Evolutionary conservation across 2,113 vertebrate genomes (phyloP), one percentile per base, ranked within the genome.

Genomic region (Pseudolaguvia tuberculata): DNA sequence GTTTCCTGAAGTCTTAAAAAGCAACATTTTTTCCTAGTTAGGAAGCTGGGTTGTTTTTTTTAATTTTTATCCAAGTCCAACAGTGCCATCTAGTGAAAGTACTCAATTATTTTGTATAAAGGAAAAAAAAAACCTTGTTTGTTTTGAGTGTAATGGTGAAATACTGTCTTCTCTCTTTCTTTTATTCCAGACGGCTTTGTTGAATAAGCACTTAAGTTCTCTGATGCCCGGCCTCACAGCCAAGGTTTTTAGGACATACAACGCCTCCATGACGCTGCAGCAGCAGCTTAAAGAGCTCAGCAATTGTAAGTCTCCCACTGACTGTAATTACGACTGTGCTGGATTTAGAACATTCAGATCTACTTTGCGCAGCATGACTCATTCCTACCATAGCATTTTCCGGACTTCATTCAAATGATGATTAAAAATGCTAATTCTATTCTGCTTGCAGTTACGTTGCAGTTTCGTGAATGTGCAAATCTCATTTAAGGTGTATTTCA

Each of bases 241-340:
- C 4, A 92, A 93, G 80, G 90, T 91, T 79, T 93, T 93, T 84
- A 90, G 90, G 90, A 92, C 91, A 0, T 93, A 89, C 73, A 92
- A 92, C 56, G 92, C 91, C 81, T 93, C 92, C 35, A 89, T 92
- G 83, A 92, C 91, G 1, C 84, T 93, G 79, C 91, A 93, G 82
- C 81, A 92, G 83, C 91, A 94, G 70, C 90, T 93, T 10, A 84
- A 84, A 73, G 80, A 84, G 74, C 91, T 93, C 73, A 83, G 87
- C 47, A 91, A 88, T 79, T 65, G 90, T 92, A 86, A 83, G 85
- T 35, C 63, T 52, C 65, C n/a, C 18, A 70, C 23, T 35, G 15
- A 45, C 45, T 55, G 56, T 67, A 67, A 67, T 67, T 67, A 67
- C 27, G 45, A 50, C 63, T 6, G 63, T 11, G 47, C 45, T 29